Base-by-base conservation (phyloP, 2,113 vertebrate genomes). In the Cryptotis parvus region DNA sequence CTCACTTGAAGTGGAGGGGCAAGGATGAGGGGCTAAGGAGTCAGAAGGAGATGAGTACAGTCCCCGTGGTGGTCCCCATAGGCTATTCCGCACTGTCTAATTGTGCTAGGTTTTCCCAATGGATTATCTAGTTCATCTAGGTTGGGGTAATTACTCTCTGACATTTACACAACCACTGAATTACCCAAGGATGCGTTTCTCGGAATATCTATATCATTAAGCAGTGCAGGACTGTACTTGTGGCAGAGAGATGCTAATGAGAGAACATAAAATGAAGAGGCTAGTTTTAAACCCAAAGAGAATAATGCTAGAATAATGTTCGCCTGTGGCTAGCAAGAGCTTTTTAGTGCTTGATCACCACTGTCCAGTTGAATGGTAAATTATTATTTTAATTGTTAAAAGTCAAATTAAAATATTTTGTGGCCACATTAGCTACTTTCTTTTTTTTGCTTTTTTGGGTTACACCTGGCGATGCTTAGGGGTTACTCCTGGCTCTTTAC, bases 381-480 rank as follows among this genome's bases (percentile, higher is more conserved):
- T 12, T 65, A 3, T 70, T 43, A 20, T 43, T 80, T 92, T 70
- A 75, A 11, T 31, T 49, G 39, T 33, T 43, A 37, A 77, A 84
- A 90, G 82, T 81, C 65, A 37, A 84, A 77, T n/a, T 63, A 10
- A 80, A 79, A 41, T 66, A 3, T 55, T 81, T 33, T 69, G 72
- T 49, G 45, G 29, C 35, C 41, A 3, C 5, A 2, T 18, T 41
- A 52, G 22, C 26, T 31, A 31, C 16, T 16, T 45, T 66, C n/a
- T n/a, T n/a, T n/a, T n/a, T n/a, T n/a, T n/a, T n/a, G n/a, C n/a
- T n/a, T n/a, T n/a, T n/a, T n/a, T n/a, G n/a, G n/a, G n/a, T n/a
- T n/a, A n/a, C n/a, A n/a, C n/a, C n/a, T n/a, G n/a, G n/a, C n/a
- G n/a, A n/a, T n/a, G n/a, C n/a, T n/a, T n/a, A n/a, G n/a, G n/a